Conservation (phyloP, 2,797 vertebrate species). For the Merluccius polli region DNA sequence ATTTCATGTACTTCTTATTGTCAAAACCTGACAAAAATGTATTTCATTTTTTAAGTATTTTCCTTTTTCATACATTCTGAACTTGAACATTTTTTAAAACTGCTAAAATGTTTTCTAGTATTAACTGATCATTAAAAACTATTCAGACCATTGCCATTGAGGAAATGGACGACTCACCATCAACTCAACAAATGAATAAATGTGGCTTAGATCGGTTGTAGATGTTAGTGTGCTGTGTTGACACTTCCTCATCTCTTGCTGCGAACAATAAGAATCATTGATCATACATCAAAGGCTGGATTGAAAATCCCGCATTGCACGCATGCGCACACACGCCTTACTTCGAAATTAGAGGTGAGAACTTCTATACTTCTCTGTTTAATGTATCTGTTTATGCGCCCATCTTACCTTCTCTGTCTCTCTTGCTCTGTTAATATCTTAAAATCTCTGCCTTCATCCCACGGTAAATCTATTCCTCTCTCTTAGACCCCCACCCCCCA, state of each 20-base stretch:
- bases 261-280: conserved; percentile 67
- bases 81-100: too few species aligned
- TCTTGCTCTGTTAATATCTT: background rate
- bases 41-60: background rate
- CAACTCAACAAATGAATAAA: background rate
- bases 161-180: too few species aligned
- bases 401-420: background rate
- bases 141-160: too few species aligned
- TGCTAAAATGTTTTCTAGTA: too few species aligned
- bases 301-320: background rate
- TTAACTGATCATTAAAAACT: too few species aligned
- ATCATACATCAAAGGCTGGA: conserved; percentile 63
- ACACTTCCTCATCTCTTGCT: conserved; percentile 48
- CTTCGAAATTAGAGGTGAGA: background rate
- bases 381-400: background rate
- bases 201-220: background rate
- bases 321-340: background rate
- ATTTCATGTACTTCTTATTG: background rate
- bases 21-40: background rate
- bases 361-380: background rate
- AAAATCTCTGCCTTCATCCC: background rate
- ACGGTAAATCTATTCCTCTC: background rate
- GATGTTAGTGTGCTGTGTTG: conserved; percentile 52
- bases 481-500: background rate
- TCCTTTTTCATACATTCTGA: too few species aligned